Conservation (phyloP, 1,140 invertebrate species). For the Sinonovacula constricta region DNA sequence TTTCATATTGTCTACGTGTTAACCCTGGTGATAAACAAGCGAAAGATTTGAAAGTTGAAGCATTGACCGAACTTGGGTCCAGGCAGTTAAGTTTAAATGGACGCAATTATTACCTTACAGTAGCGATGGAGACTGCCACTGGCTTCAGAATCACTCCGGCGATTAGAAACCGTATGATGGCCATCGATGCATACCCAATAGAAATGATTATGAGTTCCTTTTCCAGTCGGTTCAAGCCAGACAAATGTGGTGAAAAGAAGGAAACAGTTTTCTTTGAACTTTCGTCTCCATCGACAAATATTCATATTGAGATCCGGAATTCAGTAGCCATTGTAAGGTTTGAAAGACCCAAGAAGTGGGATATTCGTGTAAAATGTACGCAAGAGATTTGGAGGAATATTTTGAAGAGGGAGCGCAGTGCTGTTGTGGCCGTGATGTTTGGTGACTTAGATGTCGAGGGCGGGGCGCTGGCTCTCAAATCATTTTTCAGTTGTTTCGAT, state of each 20-base stretch:
- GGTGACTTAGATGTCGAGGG: conserved; percentile 49
- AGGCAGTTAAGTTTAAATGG: conserved; percentile 66
- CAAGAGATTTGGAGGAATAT: conserved; percentile 50
- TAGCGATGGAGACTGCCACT: conserved; percentile 60
- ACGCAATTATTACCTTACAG: conserved; percentile 66
- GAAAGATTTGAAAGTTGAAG: conserved; percentile 57
- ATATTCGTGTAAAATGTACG: conserved; percentile 56
- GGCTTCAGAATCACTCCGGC: conserved; percentile 38
- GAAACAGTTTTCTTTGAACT: conserved; percentile 58
- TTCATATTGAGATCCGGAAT: conserved; percentile 59
- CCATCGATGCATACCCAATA: conserved; percentile 53
- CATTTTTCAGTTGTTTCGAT: conserved; percentile 57
- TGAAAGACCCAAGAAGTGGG: conserved; percentile 33
- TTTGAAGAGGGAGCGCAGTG: conserved; percentile 6
- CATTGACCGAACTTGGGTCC: conserved; percentile 58
- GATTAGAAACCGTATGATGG: conserved; percentile 15
- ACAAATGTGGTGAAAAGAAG: conserved; percentile 57
- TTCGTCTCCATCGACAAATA: conserved; percentile 38
- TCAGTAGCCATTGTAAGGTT: conserved; percentile 53
- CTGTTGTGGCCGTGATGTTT: conserved; percentile 11
- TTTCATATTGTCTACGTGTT: conserved; percentile 51
- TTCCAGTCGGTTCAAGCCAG: conserved; percentile 56
- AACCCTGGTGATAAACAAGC: conserved; percentile 56
- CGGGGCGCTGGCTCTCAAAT: conserved; percentile 25
- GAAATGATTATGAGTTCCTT: conserved; percentile 52